These are phyloP conservation scores for Potorous gilbertii DNA, from an alignment of 2,797 vertebrate genomes.

Conservation along the genomic window DNA sequence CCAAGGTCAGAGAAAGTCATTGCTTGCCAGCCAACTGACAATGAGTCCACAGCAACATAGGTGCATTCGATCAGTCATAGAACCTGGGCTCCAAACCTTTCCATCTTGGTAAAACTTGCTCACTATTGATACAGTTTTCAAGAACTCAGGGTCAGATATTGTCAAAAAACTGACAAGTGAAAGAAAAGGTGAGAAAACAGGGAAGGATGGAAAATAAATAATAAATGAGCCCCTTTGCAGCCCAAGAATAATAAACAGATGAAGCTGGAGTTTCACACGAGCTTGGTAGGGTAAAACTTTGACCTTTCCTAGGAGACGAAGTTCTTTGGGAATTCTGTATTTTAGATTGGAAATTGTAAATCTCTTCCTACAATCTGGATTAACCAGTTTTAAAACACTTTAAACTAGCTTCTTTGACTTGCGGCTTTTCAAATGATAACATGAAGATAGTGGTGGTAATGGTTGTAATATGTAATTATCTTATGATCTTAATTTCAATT, in stretches of 20 bases:
- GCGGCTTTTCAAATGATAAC: slow-evolving; percentile 46
- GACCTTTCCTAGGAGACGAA: slow-evolving; percentile 23
- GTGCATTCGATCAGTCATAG: neutral
- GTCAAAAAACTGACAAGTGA: slow-evolving; percentile 41
- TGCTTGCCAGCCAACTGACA: neutral
- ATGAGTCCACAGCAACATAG: neutral
- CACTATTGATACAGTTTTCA: neutral
- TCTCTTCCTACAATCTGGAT: slow-evolving; percentile 36
- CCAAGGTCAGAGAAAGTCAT: neutral
- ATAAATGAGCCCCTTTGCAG: neutral
- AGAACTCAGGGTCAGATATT: neutral
- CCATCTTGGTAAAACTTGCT: neutral
- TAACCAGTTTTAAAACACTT: slow-evolving; percentile 49
- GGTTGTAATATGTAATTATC: slow-evolving; percentile 23
- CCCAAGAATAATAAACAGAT: neutral
- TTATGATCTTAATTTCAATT: slow-evolving; percentile 48
- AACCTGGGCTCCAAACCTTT: neutral
- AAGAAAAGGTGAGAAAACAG: slow-evolving; percentile 32
- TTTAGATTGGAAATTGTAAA: slow-evolving; percentile 51
- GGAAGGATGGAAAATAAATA: slow-evolving; percentile 30
- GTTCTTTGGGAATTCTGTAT: slow-evolving; percentile 5
- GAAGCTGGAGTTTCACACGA: slow-evolving; percentile 15
- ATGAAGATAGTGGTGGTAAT: slow-evolving; percentile 36
- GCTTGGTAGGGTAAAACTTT: slow-evolving; percentile 20
- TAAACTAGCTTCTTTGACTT: slow-evolving; percentile 46